Percentiles rank a stretch among this genome's conserved stretches.
phyloP scores from a whole-genome alignment of 2,797 vertebrate genomes.

The Oreochromis grahami region DNA sequence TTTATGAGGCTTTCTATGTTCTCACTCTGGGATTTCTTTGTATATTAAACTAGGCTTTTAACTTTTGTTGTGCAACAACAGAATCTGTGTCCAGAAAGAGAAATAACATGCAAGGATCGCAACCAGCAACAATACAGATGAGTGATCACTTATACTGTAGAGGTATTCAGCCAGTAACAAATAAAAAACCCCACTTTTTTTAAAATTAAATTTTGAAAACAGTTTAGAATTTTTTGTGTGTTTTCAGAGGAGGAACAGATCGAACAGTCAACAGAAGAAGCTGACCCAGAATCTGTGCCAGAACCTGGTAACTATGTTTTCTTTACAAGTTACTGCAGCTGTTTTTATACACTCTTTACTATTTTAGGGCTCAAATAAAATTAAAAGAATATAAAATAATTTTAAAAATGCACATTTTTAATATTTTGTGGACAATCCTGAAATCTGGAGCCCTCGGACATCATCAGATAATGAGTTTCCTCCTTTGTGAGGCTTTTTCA shows the following conservation, averaged over 20 bases:
- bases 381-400: neutral
- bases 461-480: neutral
- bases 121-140: neutral
- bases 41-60: neutral
- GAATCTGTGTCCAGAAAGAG: neutral
- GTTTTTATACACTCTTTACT: neutral
- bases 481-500: neutral
- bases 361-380: neutral
- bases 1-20: neutral
- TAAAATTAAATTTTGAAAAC: neutral
- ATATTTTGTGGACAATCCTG: neutral
- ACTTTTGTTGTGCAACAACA: neutral
- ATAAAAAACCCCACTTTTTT: neutral
- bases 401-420: neutral
- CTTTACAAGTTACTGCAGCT: neutral
- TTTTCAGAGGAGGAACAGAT: neutral
- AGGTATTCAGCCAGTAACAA: constrained; percentile 2
- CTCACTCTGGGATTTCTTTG: neutral
- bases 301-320: neutral
- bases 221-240: neutral
- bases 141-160: neutral
- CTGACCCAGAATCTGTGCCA: neutral
- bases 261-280: neutral
- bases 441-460: neutral
- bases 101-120: neutral